phyloP scores from a whole-genome alignment of 92 coral and sea anemone genomes.

The Bergia sp. region DNA sequence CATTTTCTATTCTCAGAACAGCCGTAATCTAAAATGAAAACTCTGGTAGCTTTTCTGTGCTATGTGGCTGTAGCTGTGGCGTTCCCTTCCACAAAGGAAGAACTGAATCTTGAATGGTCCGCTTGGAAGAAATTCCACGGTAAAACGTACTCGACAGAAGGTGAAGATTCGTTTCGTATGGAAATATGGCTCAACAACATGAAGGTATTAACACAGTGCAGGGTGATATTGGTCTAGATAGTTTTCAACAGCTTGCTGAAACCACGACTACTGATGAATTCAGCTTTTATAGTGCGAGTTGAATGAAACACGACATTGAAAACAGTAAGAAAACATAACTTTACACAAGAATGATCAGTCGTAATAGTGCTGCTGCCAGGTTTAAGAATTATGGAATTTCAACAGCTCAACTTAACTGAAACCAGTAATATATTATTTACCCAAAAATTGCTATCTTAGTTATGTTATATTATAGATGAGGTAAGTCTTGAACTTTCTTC shows the following conservation, averaged over 20 bases:
- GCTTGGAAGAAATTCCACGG: constrained; percentile 62
- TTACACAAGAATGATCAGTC: too few relatives aligned
- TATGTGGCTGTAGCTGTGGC: constrained; percentile 40
- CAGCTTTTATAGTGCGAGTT: too few relatives aligned
- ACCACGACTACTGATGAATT: background rate
- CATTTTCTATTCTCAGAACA: background rate
- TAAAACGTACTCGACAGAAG: constrained; percentile 48
- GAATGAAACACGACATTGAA: too few relatives aligned
- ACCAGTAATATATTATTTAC: too few relatives aligned
- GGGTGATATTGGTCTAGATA: background rate
- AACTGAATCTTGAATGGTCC: constrained; percentile 32
- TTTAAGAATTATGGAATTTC: background rate
- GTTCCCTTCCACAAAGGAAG: constrained; percentile 26
- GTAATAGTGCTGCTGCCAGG: constrained; percentile 7
- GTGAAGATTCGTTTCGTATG: constrained; percentile 48
- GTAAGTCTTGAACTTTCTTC: too few relatives aligned
- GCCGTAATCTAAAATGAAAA: constrained; percentile 40
- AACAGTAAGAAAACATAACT: too few relatives aligned
- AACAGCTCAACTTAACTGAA: too few relatives aligned
- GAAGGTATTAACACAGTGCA: constrained; percentile 36
- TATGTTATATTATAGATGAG: too few relatives aligned
- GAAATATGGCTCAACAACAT: constrained; percentile 61
- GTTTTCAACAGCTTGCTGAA: constrained; percentile 2
- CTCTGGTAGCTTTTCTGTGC: constrained; percentile 31
- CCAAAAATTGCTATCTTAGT: too few relatives aligned